Percentiles rank a stretch among this genome's conserved stretches.
phyloP scores from a whole-genome alignment of 2,888 invertebrate species.

The Pseudolycoriella hygida region DNA sequence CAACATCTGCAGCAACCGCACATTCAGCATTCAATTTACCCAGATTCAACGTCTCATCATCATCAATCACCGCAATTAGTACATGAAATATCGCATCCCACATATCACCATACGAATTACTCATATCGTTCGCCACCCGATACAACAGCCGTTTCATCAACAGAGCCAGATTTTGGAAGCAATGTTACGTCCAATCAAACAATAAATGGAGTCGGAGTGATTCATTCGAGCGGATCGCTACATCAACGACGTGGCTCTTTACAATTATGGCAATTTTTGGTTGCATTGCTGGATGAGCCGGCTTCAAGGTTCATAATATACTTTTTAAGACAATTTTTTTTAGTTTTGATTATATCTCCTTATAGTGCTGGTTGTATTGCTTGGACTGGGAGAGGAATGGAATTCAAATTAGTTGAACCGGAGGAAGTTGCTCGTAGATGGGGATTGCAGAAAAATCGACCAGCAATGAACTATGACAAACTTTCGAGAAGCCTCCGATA shows the following conservation, averaged over 20 bases:
- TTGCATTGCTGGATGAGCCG: conserved; percentile 57
- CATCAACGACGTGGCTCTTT: conserved; percentile 63
- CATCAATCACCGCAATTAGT: neutral
- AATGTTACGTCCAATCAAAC: neutral
- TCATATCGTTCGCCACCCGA: neutral
- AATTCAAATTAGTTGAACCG: conserved; percentile 90
- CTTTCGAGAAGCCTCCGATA: conserved; percentile 84
- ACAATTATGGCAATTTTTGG: conserved; percentile 90
- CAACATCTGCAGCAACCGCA: neutral
- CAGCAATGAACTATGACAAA: conserved; percentile 97
- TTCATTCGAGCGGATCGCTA: neutral
- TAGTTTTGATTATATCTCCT: neutral
- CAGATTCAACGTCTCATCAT: neutral
- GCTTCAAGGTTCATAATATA: conserved; percentile 24
- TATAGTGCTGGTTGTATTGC: conserved; percentile 3
- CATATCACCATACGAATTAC: neutral
- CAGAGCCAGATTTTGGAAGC: neutral
- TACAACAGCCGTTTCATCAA: neutral
- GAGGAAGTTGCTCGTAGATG: conserved; percentile 91
- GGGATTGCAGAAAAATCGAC: conserved; percentile 92
- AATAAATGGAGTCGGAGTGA: neutral
- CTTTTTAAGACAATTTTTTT: neutral
- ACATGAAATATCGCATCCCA: neutral
- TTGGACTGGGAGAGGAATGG: conserved; percentile 4
- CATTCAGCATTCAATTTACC: neutral